Conservation (phyloP, 1,140 invertebrate genomes). For the Sycophaga agraensis region DNA sequence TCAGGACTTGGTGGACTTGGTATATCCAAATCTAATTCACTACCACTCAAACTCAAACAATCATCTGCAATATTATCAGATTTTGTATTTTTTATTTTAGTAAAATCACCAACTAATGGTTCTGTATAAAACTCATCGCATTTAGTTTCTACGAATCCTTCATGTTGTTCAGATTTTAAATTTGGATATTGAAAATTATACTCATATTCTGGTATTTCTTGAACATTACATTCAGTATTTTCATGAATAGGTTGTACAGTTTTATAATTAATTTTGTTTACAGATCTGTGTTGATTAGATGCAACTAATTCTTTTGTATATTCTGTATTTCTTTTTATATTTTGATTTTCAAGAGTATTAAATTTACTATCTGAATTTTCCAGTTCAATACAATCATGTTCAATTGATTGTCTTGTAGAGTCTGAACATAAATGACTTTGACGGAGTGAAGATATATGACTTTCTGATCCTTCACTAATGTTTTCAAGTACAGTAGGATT, state of each 20-base stretch:
- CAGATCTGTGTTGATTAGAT: neutral
- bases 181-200: conserved; percentile 15
- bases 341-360: conserved; percentile 1
- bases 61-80: conserved; percentile 47
- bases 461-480: conserved; percentile 52
- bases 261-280: conserved; percentile 3
- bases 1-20: conserved; percentile 61
- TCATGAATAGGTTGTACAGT: neutral
- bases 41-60: conserved; percentile 58
- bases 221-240: neutral
- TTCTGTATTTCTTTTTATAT: neutral
- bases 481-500: conserved; percentile 46
- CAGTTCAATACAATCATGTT: conserved; percentile 12
- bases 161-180: neutral
- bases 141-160: neutral
- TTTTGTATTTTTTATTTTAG: conserved; percentile 22
- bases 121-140: conserved; percentile 9
- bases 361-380: conserved; percentile 7
- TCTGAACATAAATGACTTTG: conserved; percentile 40
- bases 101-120: conserved; percentile 3
- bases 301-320: neutral
- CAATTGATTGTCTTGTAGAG: conserved; percentile 27
- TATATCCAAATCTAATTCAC: conserved; percentile 59
- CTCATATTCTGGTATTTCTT: neutral
- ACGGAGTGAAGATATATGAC: conserved; percentile 49